These are phyloP conservation scores for Cephus rjabovi DNA, from an alignment of 2,888 invertebrate genomes.

Conservation along the genomic window DNA sequence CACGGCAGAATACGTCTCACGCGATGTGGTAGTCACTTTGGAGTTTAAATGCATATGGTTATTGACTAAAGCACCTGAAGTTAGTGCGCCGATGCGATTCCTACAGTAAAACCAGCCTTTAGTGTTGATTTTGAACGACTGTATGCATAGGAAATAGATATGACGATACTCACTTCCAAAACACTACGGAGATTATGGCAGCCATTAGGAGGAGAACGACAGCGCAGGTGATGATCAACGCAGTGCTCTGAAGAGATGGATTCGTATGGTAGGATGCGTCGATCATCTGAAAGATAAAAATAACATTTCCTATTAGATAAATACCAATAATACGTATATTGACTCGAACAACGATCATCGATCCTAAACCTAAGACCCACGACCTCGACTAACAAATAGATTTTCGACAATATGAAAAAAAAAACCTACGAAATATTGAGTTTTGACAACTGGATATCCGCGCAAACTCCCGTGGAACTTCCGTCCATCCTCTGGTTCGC, in stretches of 20 bases:
- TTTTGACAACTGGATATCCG: no score
- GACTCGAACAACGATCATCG: background rate
- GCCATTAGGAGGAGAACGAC: slow-evolving; percentile 82
- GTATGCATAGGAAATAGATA: background rate
- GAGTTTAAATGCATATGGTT: background rate
- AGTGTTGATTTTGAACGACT: background rate
- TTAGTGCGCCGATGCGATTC: background rate
- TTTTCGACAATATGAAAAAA: background rate
- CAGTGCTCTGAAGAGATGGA: slow-evolving; percentile 86
- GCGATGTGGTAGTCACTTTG: background rate
- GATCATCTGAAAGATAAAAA: slow-evolving; percentile 75
- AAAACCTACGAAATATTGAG: background rate
- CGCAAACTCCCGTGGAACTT: background rate
- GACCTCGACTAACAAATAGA: background rate
- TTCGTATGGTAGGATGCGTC: slow-evolving; percentile 89
- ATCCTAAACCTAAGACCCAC: background rate
- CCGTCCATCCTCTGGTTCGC: background rate
- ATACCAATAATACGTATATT: background rate
- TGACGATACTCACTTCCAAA: slow-evolving; percentile 86
- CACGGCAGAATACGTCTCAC: background rate
- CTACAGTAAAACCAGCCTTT: background rate
- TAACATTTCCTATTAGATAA: background rate
- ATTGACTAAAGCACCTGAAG: background rate
- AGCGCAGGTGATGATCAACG: slow-evolving; percentile 85
- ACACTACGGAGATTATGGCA: slow-evolving; percentile 82